Evolutionary conservation across 2,113 vertebrate species (phyloP), one percentile per base, ranked within the genome.

Genomic region (Gadus chalcogrammus): DNA sequence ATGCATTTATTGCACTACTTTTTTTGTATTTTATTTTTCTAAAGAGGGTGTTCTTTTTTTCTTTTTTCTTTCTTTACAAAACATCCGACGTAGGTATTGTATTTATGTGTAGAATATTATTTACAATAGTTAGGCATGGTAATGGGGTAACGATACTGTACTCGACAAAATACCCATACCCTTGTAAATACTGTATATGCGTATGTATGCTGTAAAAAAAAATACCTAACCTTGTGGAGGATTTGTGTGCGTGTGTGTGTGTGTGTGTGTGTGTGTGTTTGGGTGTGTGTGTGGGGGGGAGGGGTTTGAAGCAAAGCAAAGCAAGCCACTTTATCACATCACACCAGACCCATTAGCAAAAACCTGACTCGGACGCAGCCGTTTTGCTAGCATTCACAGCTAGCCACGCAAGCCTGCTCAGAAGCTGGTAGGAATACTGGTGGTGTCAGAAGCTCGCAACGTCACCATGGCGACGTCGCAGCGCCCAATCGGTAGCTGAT

Each of bases 1-100:
- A n/a, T 76, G 73, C 80, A 84, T 83, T 79, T 79, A 76, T 88
- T 88, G 84, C 82, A 85, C 79, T 87, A 75, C 69, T 75, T 75
- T 53, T 53, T 64, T 35, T 35, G 31, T 9, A 48, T 48, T 48
- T 48, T 48, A 48, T 69, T 59, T 59, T 74, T 61, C 65, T 63
- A 66, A 56, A 75, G 67, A 69, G 75, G 70, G 69, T 82, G 75
- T 83, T 84, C 73, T 65, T 74, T 52, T n/a, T 53, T 22, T 65
- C 81, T 70, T 38, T 61, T 15, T 42, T 69, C 52, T 69, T 83
- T 70, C 58, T 48, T 28, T 52, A 80, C 61, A 74, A 66, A 60
- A 64, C n/a, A 15, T 77, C 67, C 87, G 74, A 74, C 70, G 77
- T 72, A 78, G 74, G 4, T 82, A 72, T 74, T 77, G 61, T 85